A percentile compares a stretch with the other conserved stretches of the same genome.
Evolutionary conservation across 92 coral and sea anemone species (phyloP).

Genomic region (Phenganax stokvisi): DNA sequence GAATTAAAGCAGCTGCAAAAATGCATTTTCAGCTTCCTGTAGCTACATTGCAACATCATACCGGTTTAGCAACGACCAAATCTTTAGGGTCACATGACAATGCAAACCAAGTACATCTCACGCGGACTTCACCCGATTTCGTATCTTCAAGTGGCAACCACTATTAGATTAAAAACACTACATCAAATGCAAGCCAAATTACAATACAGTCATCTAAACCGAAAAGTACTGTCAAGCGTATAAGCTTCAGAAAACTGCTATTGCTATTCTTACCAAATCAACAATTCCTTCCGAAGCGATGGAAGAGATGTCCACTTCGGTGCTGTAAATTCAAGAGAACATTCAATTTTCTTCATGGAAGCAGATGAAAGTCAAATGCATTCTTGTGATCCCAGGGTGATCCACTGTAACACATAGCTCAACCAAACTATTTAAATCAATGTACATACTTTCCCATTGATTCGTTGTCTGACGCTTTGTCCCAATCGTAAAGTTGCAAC

Average conservation of each 20-base stretch:
- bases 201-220: not conserved
- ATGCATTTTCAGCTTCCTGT: not conserved
- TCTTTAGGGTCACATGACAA: constrained; percentile 78
- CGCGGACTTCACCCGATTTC: constrained; percentile 80
- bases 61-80: constrained; percentile 27
- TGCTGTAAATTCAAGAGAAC: constrained; percentile 38
- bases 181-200: not conserved
- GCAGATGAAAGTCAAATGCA: too few species aligned
- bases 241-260: too few species aligned
- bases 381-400: too few species aligned
- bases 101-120: constrained; percentile 85
- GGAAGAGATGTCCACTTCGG: constrained; percentile 84
- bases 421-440: not conserved
- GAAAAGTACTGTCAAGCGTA: too few species aligned
- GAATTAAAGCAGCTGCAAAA: too few species aligned
- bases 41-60: not conserved
- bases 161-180: constrained; percentile 3
- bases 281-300: constrained; percentile 82
- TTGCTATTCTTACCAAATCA: constrained; percentile 58
- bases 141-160: constrained; percentile 98
- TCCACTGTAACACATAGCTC: not conserved
- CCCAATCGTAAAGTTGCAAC: constrained; percentile 81
- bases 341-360: not conserved
- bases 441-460: constrained; percentile 74
- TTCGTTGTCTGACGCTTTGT: constrained; percentile 93